Evolutionary conservation across 2,113 vertebrate genomes (phyloP), one percentile per base, ranked within the genome.

Genomic region (Oryzias curvinotus): DNA sequence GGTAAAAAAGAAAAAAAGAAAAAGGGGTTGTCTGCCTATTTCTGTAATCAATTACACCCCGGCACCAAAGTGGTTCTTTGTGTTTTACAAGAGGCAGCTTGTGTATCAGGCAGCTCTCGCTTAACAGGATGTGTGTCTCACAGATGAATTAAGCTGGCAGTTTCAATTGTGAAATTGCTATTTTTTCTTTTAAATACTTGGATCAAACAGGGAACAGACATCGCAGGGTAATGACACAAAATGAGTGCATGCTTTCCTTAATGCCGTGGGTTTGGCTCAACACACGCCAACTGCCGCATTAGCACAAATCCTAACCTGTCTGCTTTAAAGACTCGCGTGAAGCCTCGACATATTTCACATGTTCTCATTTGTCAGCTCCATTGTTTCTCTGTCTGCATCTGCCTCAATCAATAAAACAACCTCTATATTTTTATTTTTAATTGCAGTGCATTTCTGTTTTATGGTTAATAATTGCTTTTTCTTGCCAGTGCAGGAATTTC

Each of bases 81-180:
- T 57, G 36, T 82, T 84, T 86, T 85, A 90, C 70, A 84, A 81
- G 68, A 77, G 65, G 65, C 76, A 78, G 79, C 79, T 63, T 83
- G 53, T 30, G 52, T 15, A 68, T 77, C 30, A 54, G 62, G 73
- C 64, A 53, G 57, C 8, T 63, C 64, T 68, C 62, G 57, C 68
- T 61, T 68, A 68, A 65, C 65, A 71, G 18, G 64, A 50, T 49
- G 45, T 19, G 19, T 69, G 73, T 77, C 69, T 84, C 69, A 69
- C 54, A 46, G 53, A 72, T 15, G 10, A 25, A 64, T 47, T 48
- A 58, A 45, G 65, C 66, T 25, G 57, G 50, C 44, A 57, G 61
- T 61, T 56, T 67, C 52, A 57, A 62, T 47, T 26, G 65, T 62
- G 26, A 70, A 51, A 77, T 47, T 59, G 57, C 25, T 28, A 50